These are phyloP conservation scores for Oryzias sinensis DNA, from an alignment of 2,797 vertebrate species.

Conservation along the genomic window DNA sequence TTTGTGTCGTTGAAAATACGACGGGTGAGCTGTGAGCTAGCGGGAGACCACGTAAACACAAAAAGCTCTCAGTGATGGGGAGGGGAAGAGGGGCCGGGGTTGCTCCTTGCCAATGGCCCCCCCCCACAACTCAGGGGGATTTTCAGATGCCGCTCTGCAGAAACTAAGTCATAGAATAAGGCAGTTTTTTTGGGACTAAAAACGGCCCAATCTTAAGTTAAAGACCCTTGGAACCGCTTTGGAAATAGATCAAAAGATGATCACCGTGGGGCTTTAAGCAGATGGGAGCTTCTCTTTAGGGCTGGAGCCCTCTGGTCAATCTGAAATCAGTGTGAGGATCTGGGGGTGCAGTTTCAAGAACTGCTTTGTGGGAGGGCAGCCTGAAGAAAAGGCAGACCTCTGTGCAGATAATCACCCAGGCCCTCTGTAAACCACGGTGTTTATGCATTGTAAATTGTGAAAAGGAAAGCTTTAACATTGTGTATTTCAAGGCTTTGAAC, in stretches of 20 bases:
- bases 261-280: slow-evolving; percentile 25
- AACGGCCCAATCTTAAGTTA: no score
- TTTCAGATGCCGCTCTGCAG: no score
- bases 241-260: slow-evolving; percentile 7
- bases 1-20: no score
- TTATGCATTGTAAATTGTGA: slow-evolving; percentile 76
- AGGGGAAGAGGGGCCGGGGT: no score
- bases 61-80: no score
- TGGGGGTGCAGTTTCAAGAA: slow-evolving; percentile 67
- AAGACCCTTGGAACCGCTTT: no score
- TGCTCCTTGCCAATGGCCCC: no score
- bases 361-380: slow-evolving; percentile 56
- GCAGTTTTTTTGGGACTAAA: no score
- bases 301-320: slow-evolving; percentile 50
- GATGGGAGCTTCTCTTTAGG: slow-evolving; percentile 22
- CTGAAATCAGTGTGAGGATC: slow-evolving; percentile 44
- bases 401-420: slow-evolving; percentile 72
- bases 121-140: no score
- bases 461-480: slow-evolving; percentile 74
- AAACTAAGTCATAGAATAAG: no score
- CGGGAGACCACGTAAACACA: no score
- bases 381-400: slow-evolving; percentile 67
- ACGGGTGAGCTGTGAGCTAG: no score
- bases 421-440: slow-evolving; percentile 70
- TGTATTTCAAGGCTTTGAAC: slow-evolving; percentile 78